These are phyloP conservation scores for Oreochromis niloticus DNA, from an alignment of 2,113 vertebrate species.

Conservation along the genomic window DNA sequence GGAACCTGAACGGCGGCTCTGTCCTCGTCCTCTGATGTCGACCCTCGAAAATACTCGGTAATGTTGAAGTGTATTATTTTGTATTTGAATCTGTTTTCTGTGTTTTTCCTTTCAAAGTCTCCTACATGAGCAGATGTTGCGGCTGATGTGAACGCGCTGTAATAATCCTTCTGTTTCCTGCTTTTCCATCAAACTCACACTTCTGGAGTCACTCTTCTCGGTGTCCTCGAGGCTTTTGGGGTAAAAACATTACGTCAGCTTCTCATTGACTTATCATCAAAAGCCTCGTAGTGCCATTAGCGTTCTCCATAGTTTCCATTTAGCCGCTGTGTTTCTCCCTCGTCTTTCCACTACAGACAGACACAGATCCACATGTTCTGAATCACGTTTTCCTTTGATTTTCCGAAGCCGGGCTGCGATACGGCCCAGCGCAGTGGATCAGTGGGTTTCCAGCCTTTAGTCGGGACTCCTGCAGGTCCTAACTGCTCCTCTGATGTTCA, in stretches of 20 bases:
- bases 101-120: background rate
- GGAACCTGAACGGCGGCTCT: background rate
- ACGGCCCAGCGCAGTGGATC: slow-evolving; percentile 11
- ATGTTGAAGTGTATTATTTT: background rate
- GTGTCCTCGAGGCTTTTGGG: background rate
- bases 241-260: background rate
- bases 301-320: background rate
- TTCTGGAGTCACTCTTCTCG: background rate
- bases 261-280: slow-evolving; percentile 38
- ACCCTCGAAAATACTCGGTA: background rate
- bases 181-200: background rate
- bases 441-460: background rate
- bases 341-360: background rate
- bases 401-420: slow-evolving; percentile 6
- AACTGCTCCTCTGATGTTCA: slow-evolving; percentile 6
- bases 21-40: background rate
- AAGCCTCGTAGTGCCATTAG: background rate
- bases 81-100: background rate
- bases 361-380: slow-evolving; percentile 30
- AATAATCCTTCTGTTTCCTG: background rate
- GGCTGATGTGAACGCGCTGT: background rate
- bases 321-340: background rate
- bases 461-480: background rate
- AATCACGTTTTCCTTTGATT: slow-evolving; percentile 46
- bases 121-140: background rate